These are phyloP conservation scores for Colistium nudipinnis DNA, from an alignment of 2,113 vertebrate species.

Conservation along the genomic window DNA sequence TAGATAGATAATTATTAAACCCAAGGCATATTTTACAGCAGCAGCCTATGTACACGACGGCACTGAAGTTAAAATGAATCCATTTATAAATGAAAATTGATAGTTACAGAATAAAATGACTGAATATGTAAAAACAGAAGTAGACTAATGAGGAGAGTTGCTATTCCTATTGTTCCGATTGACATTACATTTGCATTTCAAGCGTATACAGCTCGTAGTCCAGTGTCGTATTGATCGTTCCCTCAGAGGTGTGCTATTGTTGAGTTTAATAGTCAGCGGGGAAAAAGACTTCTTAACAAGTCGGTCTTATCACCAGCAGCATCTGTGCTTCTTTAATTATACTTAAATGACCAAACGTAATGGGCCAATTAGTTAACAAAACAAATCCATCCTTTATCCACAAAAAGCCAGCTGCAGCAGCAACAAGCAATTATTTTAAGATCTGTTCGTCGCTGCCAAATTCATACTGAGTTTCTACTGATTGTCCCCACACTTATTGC, in stretches of 20 bases:
- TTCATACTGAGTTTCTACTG: conserved; percentile 30
- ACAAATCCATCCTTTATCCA: conserved; percentile 23
- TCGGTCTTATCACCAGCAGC: conserved; percentile 41
- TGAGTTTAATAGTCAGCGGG: background rate
- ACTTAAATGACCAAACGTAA: conserved; percentile 70
- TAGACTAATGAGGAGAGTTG: too few species aligned
- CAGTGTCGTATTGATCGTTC: background rate
- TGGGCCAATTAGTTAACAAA: conserved; percentile 68
- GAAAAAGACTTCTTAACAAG: conserved; percentile 43
- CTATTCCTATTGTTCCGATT: too few species aligned
- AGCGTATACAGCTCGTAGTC: too few species aligned
- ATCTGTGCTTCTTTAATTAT: conserved; percentile 68
- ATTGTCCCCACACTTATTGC: background rate
- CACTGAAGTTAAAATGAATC: too few species aligned
- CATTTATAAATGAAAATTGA: too few species aligned
- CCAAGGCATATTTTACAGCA: too few species aligned
- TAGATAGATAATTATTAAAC: too few species aligned
- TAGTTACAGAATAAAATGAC: too few species aligned
- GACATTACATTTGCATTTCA: too few species aligned
- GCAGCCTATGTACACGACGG: too few species aligned
- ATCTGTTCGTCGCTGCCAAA: conserved; percentile 21
- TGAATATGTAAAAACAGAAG: too few species aligned
- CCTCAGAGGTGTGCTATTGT: background rate
- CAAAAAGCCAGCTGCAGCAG: conserved; percentile 44
- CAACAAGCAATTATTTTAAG: conserved; percentile 28